Base-by-base conservation (phyloP, 2,797 vertebrate species). In the Siniperca obscura region DNA sequence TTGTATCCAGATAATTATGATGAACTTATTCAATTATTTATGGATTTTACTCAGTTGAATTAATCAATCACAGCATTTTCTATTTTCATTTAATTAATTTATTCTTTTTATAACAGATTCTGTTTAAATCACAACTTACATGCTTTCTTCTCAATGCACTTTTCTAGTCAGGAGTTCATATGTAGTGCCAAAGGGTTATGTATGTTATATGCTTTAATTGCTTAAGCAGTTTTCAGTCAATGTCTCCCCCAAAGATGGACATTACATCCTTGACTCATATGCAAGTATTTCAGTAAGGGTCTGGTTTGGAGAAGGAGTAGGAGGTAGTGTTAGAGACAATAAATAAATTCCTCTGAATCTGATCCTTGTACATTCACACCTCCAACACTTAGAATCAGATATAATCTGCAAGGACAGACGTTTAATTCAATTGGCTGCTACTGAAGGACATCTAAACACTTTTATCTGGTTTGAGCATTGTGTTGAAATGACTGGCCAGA, bases 291-390 rank as follows among this genome's bases (percentile, higher is more conserved):
- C 21, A 61, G 17, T 8, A 9, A 60, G 40, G 61, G 25, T 82
- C 42, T 17, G 21, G 27, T 25, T 25, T 46, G 25, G 42, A 76
- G 40, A 56, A 34, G 1, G 22, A 76, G 50, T 30, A 13, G n/a
- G 44, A 64, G 19, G 64, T 36, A 27, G n/a, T 27, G 16, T 52
- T 34, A 38, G 42, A 70, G 69, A 84, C 44, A 81, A 86, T 86
- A 85, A 87, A 87, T 72, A 80, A 21, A 90, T 85, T 76, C 40
- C 30, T 74, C 55, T 84, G 57, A 87, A 80, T 87, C 30, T 53
- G 67, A 83, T 84, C 82, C 60, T 71, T 86, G 75, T 65, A 76
- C 53, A 69, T 56, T 74, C 60, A 70, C 57, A 46, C 65, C 69
- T 87, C 60, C 65, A 75, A 83, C 76, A 72, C 76, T 77, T 62